These are phyloP conservation scores for Mobula hypostoma DNA, from an alignment of 2,113 vertebrate species.

Conservation along the genomic window DNA sequence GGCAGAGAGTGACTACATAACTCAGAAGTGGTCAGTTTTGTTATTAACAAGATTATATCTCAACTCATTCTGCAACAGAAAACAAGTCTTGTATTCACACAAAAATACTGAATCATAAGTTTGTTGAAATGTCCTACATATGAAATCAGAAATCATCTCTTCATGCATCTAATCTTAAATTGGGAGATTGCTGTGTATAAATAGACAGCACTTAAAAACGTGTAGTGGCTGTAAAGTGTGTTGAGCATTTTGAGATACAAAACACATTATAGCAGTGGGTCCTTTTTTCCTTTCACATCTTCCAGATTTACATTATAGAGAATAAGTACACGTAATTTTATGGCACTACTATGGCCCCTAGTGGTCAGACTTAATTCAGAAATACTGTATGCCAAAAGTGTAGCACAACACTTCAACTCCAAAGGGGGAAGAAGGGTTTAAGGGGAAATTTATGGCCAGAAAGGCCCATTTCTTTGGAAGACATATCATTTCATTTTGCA, in stretches of 20 bases:
- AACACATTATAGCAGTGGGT: too few relatives aligned
- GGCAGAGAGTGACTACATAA: too few relatives aligned
- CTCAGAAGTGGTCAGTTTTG: too few relatives aligned
- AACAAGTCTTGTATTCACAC: not conserved
- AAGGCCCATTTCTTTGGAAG: not conserved
- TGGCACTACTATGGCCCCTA: too few relatives aligned
- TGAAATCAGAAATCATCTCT: not conserved
- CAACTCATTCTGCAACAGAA: not conserved
- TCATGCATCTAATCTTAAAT: too few relatives aligned
- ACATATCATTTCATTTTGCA: not conserved
- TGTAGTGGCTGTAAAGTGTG: too few relatives aligned
- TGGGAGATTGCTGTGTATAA: too few relatives aligned
- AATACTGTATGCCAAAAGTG: too few relatives aligned
- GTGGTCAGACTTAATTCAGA: not conserved
- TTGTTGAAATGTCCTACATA: not conserved
- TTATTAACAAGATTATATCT: not conserved
- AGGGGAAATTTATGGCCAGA: not conserved
- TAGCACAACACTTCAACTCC: not conserved
- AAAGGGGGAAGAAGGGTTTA: not conserved
- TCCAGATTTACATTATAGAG: not conserved
- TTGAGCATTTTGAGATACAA: too few relatives aligned
- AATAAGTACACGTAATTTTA: not conserved
- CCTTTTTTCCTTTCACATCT: not conserved
- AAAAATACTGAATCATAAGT: not conserved
- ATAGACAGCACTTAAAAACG: too few relatives aligned